Base-by-base conservation (phyloP, 1,140 invertebrate species). In the Phymastichus coffea region DNA sequence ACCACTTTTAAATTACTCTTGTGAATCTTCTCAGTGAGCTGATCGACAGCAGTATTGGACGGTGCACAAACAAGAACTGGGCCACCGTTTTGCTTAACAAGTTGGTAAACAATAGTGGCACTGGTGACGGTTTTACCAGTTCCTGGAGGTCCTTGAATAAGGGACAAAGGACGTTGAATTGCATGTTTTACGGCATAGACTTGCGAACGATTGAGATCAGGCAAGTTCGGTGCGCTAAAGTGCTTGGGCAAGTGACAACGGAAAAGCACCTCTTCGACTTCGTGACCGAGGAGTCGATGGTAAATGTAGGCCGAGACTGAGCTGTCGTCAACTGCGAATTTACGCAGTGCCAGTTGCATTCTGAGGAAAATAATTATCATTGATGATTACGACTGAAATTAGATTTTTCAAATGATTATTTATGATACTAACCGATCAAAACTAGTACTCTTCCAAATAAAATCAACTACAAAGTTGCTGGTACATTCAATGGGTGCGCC, bases 101-200 rank as follows among this genome's bases (percentile, higher is more conserved):
- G 81, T 76, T 99, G 98, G 74, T 98, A 99, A 0, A 99, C 97
- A 68, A 99, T 96, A 0, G 97, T 98, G 0, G 98, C 98, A 7
- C 97, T 99, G 2, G 98, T 99, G 0, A 99, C 97, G 0, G 98
- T 99, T 81, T 99, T 99, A 1, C 97, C 97, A 0, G 97, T 99
- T 25, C 95, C 94, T 3, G 94, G 94, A 0, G 89, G 89, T 1
- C 89, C 95, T 85, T 99, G 98, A 70, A 99, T 99, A 1, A 99
- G 77, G 19, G 94, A 97, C 6, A 99, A 77, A 0, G 97, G 97
- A n/a, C 96, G 84, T 74, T 98, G 96, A 1, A 99, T 82, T 0
- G 97, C 97, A 73, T 98, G 96, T 74, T 98, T 98, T 0, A 99
- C 97, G n/a, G 98, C 98, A 80, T 97, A 98, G 0, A 98, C 95